Conservation (phyloP, 2,113 vertebrate genomes). For the Rallus limicola region DNA sequence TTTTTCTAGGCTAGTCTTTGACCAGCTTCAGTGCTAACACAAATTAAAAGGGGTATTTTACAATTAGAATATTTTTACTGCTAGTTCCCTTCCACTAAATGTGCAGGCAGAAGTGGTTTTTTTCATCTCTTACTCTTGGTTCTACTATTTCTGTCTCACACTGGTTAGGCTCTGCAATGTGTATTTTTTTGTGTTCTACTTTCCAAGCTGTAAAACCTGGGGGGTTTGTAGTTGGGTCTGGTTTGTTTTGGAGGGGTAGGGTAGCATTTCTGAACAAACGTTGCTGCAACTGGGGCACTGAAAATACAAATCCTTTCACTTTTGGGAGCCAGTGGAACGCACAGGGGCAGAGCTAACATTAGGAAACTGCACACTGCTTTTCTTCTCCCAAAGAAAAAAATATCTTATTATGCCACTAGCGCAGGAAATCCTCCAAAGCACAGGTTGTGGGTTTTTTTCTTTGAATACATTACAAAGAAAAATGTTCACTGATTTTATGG, state of each 20-base stretch:
- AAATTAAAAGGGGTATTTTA: neutral
- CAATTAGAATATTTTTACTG: neutral
- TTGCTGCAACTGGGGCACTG: neutral
- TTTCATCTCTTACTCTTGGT: neutral
- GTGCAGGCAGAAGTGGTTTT: neutral
- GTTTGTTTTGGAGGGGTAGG: neutral
- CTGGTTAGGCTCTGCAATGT: neutral
- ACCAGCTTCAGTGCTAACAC: neutral
- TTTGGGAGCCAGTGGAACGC: neutral
- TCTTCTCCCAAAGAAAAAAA: neutral
- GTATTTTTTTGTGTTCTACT: neutral
- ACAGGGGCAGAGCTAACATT: neutral
- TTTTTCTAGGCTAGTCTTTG: conserved; percentile 16
- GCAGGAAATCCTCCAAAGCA: neutral
- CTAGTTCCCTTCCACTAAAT: neutral
- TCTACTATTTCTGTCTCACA: neutral
- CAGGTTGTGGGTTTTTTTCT: neutral
- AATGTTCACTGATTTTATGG: neutral
- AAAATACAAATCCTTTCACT: neutral
- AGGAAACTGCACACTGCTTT: neutral
- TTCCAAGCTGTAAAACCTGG: neutral
- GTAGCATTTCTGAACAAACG: neutral
- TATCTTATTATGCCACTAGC: neutral
- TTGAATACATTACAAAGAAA: neutral
- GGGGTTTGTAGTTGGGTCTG: neutral